Evolutionary conservation across 92 coral and sea anemone genomes (phyloP), one percentile per base, ranked within the genome.

Genomic region (Diadumene lineata): DNA sequence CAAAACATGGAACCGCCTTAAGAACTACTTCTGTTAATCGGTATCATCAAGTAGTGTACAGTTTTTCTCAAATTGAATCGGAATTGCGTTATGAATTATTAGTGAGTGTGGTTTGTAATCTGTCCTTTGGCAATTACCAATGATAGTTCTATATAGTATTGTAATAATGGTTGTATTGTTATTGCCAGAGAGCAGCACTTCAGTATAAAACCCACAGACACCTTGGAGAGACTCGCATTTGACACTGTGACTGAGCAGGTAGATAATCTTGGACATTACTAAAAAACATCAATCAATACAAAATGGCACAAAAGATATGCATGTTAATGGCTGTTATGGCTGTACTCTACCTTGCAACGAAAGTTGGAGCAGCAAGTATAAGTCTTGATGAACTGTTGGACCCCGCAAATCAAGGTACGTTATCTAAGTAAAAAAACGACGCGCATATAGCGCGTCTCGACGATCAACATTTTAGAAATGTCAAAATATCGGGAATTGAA

Each of bases 21-120:
- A 53, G 21, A 53, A 2, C 19, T 53, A 15, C 24, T 4, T 53
- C 24, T 15, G 8, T 53, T 8, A 53, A 53, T 16, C 60, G n/a
- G 4, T 6, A 53, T 53, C 6, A 53, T 22, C 25, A 16, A 16
- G n/a, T 16, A 2, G 60, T 58, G 64, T 62, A 62, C n/a, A 62
- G 32, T 50, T 57, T n/a, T 31, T 56, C 19, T 30, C 19, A 48
- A 72, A 31, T 32, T 56, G 33, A 61, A 22, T 23, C 55, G 4
- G 19, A 72, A 57, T 50, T 32, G 60, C 34, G 50, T 21, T 34
- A 72, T 72, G 62, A 72, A 72, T 72, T 30, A 72, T 56, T 72
- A 56, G 24, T 72, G 26, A 23, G 17, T 56, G 77, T 34, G 77
- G 77, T 56, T 32, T 31, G 63, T 33, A 72, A 72, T 72, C 77